These are phyloP conservation scores for Apantesis nais DNA, from an alignment of 2,888 invertebrate genomes.

Conservation along the genomic window DNA sequence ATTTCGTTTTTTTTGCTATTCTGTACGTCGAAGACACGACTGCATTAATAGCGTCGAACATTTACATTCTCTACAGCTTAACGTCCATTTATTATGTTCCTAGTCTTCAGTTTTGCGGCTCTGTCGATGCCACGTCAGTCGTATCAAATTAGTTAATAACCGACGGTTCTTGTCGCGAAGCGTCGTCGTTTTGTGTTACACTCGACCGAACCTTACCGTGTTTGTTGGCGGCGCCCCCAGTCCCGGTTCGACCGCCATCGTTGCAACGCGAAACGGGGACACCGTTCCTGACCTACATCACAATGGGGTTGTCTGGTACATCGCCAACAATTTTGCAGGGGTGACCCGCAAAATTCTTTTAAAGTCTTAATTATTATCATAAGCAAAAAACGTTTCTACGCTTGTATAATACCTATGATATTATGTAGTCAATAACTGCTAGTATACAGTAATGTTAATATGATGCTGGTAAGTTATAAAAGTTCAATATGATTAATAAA, in stretches of 20 bases:
- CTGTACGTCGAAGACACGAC: constrained; percentile 6
- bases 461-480: not conserved
- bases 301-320: constrained; percentile 70
- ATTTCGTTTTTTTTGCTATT: constrained; percentile 14
- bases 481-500: no score
- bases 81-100: constrained; percentile 37
- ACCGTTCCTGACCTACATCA: constrained; percentile 80
- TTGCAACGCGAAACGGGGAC: constrained; percentile 64
- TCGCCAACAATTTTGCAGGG: no score
- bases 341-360: constrained; percentile 51
- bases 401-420: no score
- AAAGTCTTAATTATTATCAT: not conserved
- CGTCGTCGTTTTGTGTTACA: constrained; percentile 50
- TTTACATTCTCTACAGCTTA: constrained; percentile 20
- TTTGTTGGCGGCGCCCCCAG: constrained; percentile 37
- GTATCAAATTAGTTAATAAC: constrained; percentile 60
- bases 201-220: constrained; percentile 45
- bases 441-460: constrained; percentile 19
- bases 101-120: constrained; percentile 22
- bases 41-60: not conserved
- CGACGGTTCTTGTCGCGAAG: constrained; percentile 43
- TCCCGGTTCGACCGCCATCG: constrained; percentile 43
- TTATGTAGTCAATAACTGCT: not conserved
- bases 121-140: constrained; percentile 51
- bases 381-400: no score